Conservation (phyloP, 2,797 vertebrate species). For the Melopsittacus undulatus region DNA sequence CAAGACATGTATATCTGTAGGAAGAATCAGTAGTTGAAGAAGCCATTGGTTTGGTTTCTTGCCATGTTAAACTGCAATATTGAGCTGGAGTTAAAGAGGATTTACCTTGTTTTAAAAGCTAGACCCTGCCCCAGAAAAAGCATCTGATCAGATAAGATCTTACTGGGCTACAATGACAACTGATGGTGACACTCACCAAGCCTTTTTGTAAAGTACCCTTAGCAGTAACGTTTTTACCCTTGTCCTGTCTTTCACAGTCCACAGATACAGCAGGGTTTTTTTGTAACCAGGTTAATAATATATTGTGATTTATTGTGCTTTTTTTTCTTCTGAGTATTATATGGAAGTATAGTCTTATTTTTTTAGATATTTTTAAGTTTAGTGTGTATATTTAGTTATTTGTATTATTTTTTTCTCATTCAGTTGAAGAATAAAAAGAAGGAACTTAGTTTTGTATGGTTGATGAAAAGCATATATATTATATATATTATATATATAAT, state of each 20-base stretch:
- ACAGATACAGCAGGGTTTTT: neutral
- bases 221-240: neutral
- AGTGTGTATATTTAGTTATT: neutral
- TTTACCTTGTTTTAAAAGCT: neutral
- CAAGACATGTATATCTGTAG: neutral
- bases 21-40: neutral
- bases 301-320: neutral
- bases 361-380: neutral
- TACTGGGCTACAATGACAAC: neutral
- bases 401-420: neutral
- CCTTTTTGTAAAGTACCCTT: neutral
- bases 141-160: neutral
- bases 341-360: neutral
- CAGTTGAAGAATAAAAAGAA: neutral
- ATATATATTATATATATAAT: no score
- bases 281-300: neutral
- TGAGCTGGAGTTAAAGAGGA: neutral
- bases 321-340: neutral
- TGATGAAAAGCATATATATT: neutral
- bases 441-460: neutral
- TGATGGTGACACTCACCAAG: neutral
- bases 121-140: neutral
- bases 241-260: neutral
- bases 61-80: neutral
- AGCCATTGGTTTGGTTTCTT: neutral